Base-by-base conservation (phyloP, 2,797 vertebrate genomes). In the Capromys pilorides region DNA sequence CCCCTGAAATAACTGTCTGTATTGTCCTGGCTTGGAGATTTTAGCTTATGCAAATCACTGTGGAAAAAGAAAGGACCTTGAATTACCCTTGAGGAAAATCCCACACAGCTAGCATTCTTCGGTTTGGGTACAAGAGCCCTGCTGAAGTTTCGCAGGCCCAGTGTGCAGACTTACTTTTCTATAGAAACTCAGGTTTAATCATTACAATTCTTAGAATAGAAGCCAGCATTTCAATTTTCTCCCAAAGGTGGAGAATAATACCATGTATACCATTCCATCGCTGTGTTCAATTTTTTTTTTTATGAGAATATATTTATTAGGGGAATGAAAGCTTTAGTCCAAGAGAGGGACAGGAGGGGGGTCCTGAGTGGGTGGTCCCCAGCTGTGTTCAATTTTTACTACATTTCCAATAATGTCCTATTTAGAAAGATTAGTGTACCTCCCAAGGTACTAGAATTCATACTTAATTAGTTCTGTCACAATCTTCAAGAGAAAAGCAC, bases 21-120 rank as follows among this genome's bases (percentile, higher is more conserved):
- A 6, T 98, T 98, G 85, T 99, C 99, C 71, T 98, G 98, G 51
- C 97, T 98, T 33, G 99, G 98, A 96, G 98, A 99, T 96, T 98
- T 99, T 71, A 99, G 96, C 96, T 99, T 99, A 78, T 98, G 98
- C 49, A 98, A 96, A 92, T 99, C 99, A 96, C 99, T 99, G 98
- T 28, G 71, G 93, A 96, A 90, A 28, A 90, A 90, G 95, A 97
- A 96, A 91, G 95, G 88, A 95, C 61, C 39, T 66, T 97, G 93
- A 94, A 94, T 97, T 96, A 98, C 94, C 96, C 88, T 84, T 90
- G 86, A 93, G 84, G 54, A 41, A 54, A 93, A 95, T 61, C 67
- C 41, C 95, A 49, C 69, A 78, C 0, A 4, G 91, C 86, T 94
- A 87, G 88, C 41, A 82, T 73, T 90, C 31, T 90, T 95, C 87